Conservation (phyloP, 2,797 vertebrate genomes). For the Sardinella longiceps region DNA sequence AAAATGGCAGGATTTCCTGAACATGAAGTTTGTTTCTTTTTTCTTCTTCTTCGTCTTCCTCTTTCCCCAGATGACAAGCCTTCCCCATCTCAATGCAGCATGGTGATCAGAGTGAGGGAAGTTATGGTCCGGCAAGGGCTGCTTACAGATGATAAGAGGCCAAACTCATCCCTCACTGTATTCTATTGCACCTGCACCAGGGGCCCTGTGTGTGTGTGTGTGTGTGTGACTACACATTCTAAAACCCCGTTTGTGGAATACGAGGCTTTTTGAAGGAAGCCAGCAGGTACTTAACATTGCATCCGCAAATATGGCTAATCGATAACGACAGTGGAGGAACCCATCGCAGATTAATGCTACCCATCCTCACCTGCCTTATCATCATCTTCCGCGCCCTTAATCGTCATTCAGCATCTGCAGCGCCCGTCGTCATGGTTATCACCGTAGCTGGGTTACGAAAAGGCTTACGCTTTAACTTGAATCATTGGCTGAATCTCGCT, state of each 20-base stretch:
- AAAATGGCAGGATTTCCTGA: background rate
- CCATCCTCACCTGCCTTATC: slow-evolving; percentile 20
- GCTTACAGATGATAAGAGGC: slow-evolving; percentile 45
- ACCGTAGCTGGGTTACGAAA: background rate
- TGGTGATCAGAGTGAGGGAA: slow-evolving; percentile 37
- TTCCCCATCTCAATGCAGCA: slow-evolving; percentile 33
- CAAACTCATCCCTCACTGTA: background rate
- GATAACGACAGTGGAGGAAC: background rate
- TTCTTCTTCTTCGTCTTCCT: background rate
- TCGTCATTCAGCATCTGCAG: background rate
- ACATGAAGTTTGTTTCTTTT: background rate
- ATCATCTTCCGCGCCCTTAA: background rate
- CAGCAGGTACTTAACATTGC: background rate
- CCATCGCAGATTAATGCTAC: background rate
- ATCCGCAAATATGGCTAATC: slow-evolving; percentile 11
- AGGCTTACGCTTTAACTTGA: slow-evolving; percentile 1
- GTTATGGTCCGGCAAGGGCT: slow-evolving; percentile 31
- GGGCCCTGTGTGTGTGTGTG: no score
- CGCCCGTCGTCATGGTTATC: slow-evolving; percentile 8
- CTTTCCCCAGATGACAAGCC: background rate
- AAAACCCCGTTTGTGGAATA: background rate
- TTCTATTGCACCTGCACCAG: background rate
- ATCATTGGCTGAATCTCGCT: slow-evolving; percentile 11
- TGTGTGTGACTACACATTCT: background rate
- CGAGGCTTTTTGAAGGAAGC: background rate